Base-by-base conservation (phyloP, 2,113 vertebrate species). In the Sarotherodon lohbergeri region DNA sequence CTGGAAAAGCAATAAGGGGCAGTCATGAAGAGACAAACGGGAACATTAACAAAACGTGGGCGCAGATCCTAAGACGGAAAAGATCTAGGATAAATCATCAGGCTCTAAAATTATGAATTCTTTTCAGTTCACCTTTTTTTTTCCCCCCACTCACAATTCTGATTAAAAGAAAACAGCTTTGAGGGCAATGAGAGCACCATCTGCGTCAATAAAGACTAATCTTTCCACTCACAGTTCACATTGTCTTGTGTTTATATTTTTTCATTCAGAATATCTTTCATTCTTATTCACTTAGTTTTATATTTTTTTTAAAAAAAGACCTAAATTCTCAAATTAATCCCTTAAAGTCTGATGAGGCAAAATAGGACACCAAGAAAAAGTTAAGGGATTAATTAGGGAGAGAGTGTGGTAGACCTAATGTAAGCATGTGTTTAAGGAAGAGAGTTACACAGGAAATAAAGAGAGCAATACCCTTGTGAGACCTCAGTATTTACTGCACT, bases 401-500 rank as follows among this genome's bases (percentile, higher is more conserved):
- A 71, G 85, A 22, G 68, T 61, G 83, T 55, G 59, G 46, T 34
- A 78, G 73, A 78, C 73, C 73, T 52, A 78, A 52, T 78, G 73
- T 78, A 48, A 78, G 73, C 73, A 78, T 80, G 24, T 50, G 39
- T 86, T n/a, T 7, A 22, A 76, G 46, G 54, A 54, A 56, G 78
- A 79, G 81, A 85, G 66, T 81, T 85, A 79, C 61, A 71, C n/a
- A 39, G 41, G 50, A 90, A 85, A 88, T 81, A 84, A 85, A 93
- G 87, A 73, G 82, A 93, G 82, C 7, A 16, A 91, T 94, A 90
- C 90, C 90, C 92, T 90, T 88, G 86, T 91, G 90, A 82, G 90
- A 85, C 83, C 71, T 83, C 86, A 86, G 87, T 94, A 91, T 95
- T 95, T 93, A 93, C 93, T 91, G 92, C 91, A 83, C 92, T 82